Conservation (phyloP, 2,797 vertebrate species). For the Otolemur crassicaudatus region DNA sequence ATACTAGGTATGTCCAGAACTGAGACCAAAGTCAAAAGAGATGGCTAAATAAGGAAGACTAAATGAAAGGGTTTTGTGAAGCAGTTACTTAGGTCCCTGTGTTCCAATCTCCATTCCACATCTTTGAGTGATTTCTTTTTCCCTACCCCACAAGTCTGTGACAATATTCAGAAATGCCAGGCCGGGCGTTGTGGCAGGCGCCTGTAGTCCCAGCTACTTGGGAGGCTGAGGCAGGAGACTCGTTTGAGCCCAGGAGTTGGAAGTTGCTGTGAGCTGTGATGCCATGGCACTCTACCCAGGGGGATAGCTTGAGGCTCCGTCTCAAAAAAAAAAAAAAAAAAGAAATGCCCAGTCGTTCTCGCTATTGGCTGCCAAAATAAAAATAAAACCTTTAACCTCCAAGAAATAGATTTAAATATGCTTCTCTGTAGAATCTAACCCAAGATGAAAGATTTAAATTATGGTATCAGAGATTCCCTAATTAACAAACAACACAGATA, state of each 20-base stretch:
- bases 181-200: too few species aligned
- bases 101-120: not conserved
- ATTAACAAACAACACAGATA: not conserved
- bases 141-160: not conserved
- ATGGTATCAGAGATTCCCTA: not conserved
- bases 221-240: too few species aligned
- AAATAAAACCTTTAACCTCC: not conserved
- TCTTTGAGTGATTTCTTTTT: not conserved
- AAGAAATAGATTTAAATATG: not conserved
- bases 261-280: too few species aligned
- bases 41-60: conserved; percentile 40
- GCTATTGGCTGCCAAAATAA: conserved; percentile 22
- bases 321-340: too few species aligned
- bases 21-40: conserved; percentile 10
- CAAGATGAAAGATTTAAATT: conserved; percentile 17
- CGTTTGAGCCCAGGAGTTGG: too few species aligned
- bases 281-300: too few species aligned
- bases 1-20: not conserved
- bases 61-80: conserved; percentile 27
- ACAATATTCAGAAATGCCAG: not conserved
- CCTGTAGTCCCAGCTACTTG: too few species aligned
- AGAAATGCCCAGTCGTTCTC: not conserved
- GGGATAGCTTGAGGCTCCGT: too few species aligned
- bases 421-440: conserved; percentile 35
- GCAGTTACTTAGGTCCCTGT: conserved; percentile 29